Conservation (phyloP, 2,888 invertebrate species). For the Himalopsyche anomala region DNA sequence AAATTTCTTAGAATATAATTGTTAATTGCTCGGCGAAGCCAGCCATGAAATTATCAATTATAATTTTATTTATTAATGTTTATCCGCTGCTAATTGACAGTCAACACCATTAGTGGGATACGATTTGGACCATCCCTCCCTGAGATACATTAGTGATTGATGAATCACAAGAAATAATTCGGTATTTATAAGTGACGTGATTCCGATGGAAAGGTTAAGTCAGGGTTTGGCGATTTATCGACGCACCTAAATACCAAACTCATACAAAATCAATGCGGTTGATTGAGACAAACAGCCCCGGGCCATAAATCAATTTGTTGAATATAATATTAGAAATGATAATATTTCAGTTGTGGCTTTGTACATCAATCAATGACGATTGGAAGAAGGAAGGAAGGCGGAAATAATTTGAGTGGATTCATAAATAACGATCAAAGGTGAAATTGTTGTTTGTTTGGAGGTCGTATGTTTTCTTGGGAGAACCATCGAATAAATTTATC, state of each 20-base stretch:
- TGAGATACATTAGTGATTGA: conserved; percentile 62
- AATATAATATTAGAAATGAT: conserved; percentile 28
- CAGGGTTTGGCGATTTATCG: conserved; percentile 2
- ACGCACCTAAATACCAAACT: neutral
- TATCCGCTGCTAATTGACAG: too few species aligned
- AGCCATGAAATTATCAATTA: too few species aligned
- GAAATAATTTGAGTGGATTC: neutral
- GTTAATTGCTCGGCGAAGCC: too few species aligned
- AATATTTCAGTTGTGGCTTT: conserved; percentile 7
- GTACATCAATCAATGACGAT: conserved; percentile 24
- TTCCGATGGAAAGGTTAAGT: conserved; percentile 53
- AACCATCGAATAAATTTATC: neutral
- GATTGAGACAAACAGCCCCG: conserved; percentile 10
- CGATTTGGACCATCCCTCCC: neutral
- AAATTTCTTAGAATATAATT: too few species aligned
- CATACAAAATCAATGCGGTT: conserved; percentile 6
- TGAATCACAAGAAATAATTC: conserved; percentile 62
- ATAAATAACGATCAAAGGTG: neutral
- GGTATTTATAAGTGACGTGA: conserved; percentile 61
- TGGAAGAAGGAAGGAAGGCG: neutral
- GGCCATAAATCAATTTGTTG: conserved; percentile 9
- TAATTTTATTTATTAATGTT: too few species aligned
- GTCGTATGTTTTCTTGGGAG: neutral
- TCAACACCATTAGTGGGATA: neutral
- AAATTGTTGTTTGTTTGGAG: neutral